These are phyloP conservation scores for Sphenodon punctatus DNA, from an alignment of 2,797 vertebrate species.

Conservation along the genomic window DNA sequence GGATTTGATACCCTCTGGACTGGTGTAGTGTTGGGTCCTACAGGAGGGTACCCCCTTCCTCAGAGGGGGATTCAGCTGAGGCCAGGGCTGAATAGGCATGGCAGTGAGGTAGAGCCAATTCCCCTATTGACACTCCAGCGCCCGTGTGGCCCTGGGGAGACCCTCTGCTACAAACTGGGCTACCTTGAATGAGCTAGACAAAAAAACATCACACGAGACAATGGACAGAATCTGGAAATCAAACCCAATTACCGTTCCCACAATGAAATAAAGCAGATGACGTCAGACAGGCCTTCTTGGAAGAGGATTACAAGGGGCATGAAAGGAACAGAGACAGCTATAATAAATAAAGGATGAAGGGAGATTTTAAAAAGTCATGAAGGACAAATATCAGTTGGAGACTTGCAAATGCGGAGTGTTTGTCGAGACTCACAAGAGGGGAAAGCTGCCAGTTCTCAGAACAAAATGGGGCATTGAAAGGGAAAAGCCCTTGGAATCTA, in stretches of 20 bases:
- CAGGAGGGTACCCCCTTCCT: no score
- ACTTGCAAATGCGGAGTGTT: background rate
- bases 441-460: no score
- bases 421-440: rapidly evolving
- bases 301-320: background rate
- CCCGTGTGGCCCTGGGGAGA: no score
- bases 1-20: no score
- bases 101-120: no score
- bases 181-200: background rate
- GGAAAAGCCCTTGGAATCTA: no score
- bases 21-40: no score
- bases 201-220: background rate
- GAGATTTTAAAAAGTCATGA: conserved; percentile 9
- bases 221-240: background rate
- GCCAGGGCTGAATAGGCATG: no score
- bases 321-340: rapidly evolving
- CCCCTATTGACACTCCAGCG: no score
- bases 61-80: no score
- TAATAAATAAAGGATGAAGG: background rate
- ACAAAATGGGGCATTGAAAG: no score
- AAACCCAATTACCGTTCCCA: background rate
- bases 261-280: background rate
- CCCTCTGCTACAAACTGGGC: no score
- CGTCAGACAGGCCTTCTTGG: background rate
- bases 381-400: background rate